phyloP scores from a whole-genome alignment of 1,140 invertebrate species.

The Leptonema lineaticorne region DNA sequence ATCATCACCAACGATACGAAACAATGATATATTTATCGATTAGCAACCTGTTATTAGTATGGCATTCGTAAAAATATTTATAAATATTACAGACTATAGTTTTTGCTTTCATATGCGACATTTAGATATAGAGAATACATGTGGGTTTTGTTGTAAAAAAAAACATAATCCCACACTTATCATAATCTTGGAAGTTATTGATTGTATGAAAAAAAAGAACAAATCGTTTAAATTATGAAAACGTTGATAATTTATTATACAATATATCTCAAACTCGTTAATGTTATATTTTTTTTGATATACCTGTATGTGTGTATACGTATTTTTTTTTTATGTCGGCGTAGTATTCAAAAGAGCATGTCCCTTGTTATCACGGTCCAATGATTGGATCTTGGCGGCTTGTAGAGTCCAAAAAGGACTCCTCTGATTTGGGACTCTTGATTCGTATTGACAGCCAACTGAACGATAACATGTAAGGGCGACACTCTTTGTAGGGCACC shows the following conservation, averaged over 20 bases:
- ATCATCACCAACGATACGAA: slow-evolving; percentile 15
- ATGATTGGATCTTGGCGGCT: slow-evolving; percentile 17
- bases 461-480: slow-evolving; percentile 31
- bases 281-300: too few relatives aligned
- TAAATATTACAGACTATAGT: not conserved
- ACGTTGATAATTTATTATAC: too few relatives aligned
- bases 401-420: slow-evolving; percentile 13
- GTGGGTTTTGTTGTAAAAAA: too few relatives aligned
- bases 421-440: slow-evolving; percentile 16
- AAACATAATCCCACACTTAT: too few relatives aligned
- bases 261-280: too few relatives aligned
- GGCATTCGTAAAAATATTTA: not conserved
- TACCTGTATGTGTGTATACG: not conserved
- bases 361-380: slow-evolving; percentile 25
- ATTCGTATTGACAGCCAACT: slow-evolving; percentile 31
- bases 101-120: too few relatives aligned
- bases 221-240: too few relatives aligned
- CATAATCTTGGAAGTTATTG: too few relatives aligned
- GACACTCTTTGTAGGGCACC: slow-evolving; percentile 26
- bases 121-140: too few relatives aligned
- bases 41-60: slow-evolving; percentile 26
- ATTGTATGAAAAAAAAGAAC: not conserved
- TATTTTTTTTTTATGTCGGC: slow-evolving; percentile 22
- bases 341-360: slow-evolving; percentile 23
- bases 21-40: slow-evolving; percentile 30